Conservation (phyloP, 2,888 invertebrate species). For the Zele albiditarsus region DNA sequence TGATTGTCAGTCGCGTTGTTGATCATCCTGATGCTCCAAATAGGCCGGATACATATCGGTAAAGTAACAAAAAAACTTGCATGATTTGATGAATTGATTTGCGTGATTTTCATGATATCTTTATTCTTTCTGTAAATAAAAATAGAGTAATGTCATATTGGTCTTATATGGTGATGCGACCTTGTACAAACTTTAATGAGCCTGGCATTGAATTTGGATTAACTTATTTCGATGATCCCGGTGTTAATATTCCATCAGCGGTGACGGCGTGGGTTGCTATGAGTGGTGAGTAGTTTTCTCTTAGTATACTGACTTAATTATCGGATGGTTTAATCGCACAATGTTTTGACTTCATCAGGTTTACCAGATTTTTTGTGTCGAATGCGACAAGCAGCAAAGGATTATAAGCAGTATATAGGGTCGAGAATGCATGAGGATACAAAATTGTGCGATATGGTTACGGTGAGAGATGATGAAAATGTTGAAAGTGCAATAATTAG, state of each 20-base stretch:
- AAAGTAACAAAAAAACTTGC: constrained; percentile 40
- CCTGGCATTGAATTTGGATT: constrained; percentile 87
- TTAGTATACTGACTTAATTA: neutral
- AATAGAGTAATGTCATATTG: constrained; percentile 83
- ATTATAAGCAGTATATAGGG: constrained; percentile 76
- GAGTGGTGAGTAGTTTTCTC: constrained; percentile 67
- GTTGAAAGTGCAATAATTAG: constrained; percentile 16
- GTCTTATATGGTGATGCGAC: constrained; percentile 90
- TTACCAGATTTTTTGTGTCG: constrained; percentile 84
- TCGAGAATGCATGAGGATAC: constrained; percentile 32
- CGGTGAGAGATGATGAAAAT: neutral
- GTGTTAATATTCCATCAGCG: constrained; percentile 82
- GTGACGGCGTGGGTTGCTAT: constrained; percentile 82
- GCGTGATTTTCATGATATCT: neutral
- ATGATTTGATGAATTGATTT: neutral
- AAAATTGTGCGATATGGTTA: neutral
- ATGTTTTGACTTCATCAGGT: constrained; percentile 71
- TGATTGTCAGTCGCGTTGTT: constrained; percentile 81
- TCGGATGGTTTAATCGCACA: neutral
- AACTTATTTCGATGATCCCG: constrained; percentile 92
- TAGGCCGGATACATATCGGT: constrained; percentile 80
- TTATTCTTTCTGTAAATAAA: constrained; percentile 2
- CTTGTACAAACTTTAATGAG: constrained; percentile 77
- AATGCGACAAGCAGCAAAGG: constrained; percentile 81
- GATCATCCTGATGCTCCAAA: constrained; percentile 82